phyloP scores from a whole-genome alignment of 2,888 invertebrate species.

The Hydrotaea cyrtoneurina region DNA sequence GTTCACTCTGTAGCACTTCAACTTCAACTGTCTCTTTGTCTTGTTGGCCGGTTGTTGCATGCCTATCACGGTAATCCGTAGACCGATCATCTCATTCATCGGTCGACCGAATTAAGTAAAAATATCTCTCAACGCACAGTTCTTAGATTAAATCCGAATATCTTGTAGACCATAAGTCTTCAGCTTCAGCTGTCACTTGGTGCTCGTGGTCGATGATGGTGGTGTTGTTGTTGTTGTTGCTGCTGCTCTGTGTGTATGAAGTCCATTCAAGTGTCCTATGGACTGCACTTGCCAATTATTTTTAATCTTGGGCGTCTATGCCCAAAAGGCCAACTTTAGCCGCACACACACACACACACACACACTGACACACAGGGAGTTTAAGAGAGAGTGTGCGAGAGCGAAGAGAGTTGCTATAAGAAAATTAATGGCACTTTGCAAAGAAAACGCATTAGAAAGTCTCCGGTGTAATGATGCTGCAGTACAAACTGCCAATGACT shows the following conservation, averaged over 20 bases:
- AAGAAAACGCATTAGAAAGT: slow-evolving; percentile 61
- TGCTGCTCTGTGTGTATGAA: not conserved
- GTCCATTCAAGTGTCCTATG: not conserved
- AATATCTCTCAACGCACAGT: slow-evolving; percentile 18
- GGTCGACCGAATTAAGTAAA: slow-evolving; percentile 30
- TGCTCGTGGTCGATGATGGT: not conserved
- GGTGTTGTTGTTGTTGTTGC: not conserved
- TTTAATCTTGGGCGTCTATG: slow-evolving; percentile 61
- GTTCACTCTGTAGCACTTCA: too few species aligned
- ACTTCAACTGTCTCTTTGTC: not conserved
- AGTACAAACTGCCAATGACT: slow-evolving; percentile 28
- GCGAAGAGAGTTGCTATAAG: slow-evolving; percentile 47
- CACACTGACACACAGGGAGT: slow-evolving; percentile 27
- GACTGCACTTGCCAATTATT: slow-evolving; percentile 63
- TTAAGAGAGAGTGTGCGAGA: not conserved
- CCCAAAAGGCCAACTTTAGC: slow-evolving; percentile 63
- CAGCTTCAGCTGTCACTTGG: not conserved
- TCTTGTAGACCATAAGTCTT: slow-evolving; percentile 30
- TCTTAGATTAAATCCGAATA: slow-evolving; percentile 12
- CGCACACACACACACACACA: slow-evolving; percentile 22
- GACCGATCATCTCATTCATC: not conserved
- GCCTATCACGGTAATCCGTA: not conserved
- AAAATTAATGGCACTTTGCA: slow-evolving; percentile 59
- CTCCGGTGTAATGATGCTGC: slow-evolving; percentile 58
- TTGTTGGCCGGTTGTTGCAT: not conserved